phyloP scores from a whole-genome alignment of 2,113 vertebrate genomes.

The Lanius ludovicianus region DNA sequence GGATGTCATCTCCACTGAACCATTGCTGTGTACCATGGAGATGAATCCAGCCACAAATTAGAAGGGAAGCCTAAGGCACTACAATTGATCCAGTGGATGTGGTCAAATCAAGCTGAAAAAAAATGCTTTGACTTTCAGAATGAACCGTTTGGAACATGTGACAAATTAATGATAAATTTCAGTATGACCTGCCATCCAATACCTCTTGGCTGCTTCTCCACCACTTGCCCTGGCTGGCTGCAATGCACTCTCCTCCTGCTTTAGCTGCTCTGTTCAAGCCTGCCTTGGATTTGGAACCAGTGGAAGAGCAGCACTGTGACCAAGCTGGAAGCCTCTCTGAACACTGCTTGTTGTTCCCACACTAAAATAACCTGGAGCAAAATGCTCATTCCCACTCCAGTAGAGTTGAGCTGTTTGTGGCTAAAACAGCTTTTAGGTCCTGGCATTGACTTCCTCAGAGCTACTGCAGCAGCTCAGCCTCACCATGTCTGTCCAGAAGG shows the following conservation, averaged over 20 bases:
- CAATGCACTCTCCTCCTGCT: background rate
- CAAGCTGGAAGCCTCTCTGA: background rate
- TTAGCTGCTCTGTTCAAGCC: background rate
- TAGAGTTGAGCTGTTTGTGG: background rate
- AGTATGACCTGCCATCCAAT: background rate
- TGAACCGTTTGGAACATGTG: background rate
- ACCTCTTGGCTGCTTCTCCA: background rate
- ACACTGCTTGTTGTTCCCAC: background rate
- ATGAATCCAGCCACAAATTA: background rate
- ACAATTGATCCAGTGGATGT: rapidly evolving
- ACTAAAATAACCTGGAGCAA: background rate
- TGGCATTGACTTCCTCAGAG: background rate
- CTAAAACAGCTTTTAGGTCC: background rate
- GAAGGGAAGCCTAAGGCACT: background rate
- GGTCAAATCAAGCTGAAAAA: conserved; percentile 5
- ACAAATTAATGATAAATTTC: background rate
- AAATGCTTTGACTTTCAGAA: background rate
- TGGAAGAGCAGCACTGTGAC: background rate
- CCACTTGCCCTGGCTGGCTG: background rate
- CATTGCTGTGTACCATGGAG: background rate
- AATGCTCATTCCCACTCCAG: background rate
- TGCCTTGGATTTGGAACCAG: background rate
- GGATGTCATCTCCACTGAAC: background rate
- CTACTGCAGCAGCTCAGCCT: background rate
- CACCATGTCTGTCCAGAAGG: rapidly evolving